phyloP scores from a whole-genome alignment of 2,113 vertebrate species.

The Chamaea fasciata region DNA sequence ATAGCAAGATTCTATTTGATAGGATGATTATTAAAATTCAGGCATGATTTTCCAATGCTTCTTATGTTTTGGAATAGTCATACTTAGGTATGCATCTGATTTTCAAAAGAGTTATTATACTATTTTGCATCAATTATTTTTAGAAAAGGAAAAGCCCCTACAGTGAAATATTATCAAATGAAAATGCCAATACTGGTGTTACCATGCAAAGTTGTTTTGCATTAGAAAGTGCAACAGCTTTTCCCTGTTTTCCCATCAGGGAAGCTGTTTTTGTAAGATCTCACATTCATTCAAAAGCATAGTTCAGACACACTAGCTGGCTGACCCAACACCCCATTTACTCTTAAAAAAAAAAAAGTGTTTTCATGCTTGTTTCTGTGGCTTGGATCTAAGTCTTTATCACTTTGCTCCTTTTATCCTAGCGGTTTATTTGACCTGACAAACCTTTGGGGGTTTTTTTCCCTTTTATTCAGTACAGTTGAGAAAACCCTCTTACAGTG shows the following conservation, averaged over 20 bases:
- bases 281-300: not conserved
- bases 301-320: not conserved
- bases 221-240: not conserved
- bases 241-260: not conserved
- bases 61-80: not conserved
- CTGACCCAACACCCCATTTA: not conserved
- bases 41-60: not conserved
- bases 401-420: conserved; percentile 10
- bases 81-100: not conserved
- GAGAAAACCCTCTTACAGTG: conserved; percentile 20
- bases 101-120: not conserved
- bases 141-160: not conserved
- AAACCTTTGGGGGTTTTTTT: not conserved
- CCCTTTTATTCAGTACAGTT: not conserved
- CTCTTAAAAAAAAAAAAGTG: not conserved
- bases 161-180: not conserved
- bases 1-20: not conserved
- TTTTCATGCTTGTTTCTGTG: conserved; percentile 1
- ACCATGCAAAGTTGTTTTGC: not conserved
- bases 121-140: not conserved
- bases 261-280: not conserved
- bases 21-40: not conserved
- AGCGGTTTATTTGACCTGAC: conserved; percentile 48
- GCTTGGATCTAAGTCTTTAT: conserved; percentile 18
- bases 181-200: not conserved